phyloP scores from a whole-genome alignment of 92 coral and sea anemone species.

The Hydrozoanthus gracilis region DNA sequence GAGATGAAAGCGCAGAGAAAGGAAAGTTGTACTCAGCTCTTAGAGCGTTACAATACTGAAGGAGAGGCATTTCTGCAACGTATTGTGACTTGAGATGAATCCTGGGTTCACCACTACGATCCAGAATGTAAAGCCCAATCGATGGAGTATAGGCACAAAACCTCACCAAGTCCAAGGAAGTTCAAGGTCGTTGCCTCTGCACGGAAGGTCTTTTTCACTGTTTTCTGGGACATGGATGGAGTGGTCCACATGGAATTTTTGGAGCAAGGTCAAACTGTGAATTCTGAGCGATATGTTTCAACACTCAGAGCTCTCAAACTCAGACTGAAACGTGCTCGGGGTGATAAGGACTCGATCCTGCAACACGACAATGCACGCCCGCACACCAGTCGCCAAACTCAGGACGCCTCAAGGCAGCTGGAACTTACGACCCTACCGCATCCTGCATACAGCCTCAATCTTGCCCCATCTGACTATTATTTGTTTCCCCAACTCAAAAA shows the following conservation, averaged over 20 bases:
- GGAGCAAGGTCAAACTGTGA: constrained; percentile 27
- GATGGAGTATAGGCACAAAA: constrained; percentile 26
- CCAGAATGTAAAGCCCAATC: constrained; percentile 26
- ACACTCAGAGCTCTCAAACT: constrained; percentile 26
- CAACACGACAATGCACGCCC: constrained; percentile 26
- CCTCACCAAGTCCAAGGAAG: constrained; percentile 25
- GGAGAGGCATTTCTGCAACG: constrained; percentile 28
- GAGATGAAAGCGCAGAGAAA: constrained; percentile 26
- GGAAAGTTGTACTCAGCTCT: constrained; percentile 21
- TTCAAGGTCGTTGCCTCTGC: constrained; percentile 28
- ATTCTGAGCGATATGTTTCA: constrained; percentile 23
- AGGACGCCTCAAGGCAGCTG: constrained; percentile 30
- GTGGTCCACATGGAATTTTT: constrained; percentile 26
- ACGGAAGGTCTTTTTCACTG: constrained; percentile 20
- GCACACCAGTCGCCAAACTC: constrained; percentile 28
- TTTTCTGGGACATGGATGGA: constrained; percentile 22
- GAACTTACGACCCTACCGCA: constrained; percentile 27
- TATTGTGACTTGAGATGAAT: constrained; percentile 22
- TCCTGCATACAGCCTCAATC: constrained; percentile 35
- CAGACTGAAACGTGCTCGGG: constrained; percentile 20
- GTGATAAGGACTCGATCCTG: constrained; percentile 27
- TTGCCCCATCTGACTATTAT: constrained; percentile 34
- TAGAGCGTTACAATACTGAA: constrained; percentile 19
- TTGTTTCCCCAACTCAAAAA: constrained; percentile 33
- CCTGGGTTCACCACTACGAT: constrained; percentile 10